Evolutionary conservation across 2,888 invertebrate species (phyloP).

Genomic region (Celastrina argiolus): DNA sequence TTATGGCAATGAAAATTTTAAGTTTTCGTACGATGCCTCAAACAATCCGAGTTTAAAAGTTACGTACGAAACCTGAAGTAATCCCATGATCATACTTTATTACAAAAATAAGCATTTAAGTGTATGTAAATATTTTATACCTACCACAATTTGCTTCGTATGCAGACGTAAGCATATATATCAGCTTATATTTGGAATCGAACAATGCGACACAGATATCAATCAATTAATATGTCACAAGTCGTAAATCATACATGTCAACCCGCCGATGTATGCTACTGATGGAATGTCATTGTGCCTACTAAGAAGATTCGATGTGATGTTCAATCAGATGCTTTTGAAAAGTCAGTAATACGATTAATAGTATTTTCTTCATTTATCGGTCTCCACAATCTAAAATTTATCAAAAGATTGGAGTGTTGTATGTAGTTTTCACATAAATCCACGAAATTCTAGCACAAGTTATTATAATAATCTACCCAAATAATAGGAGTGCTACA

Average conservation of each 20-base stretch:
- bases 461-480: background rate
- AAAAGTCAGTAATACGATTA: background rate
- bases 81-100: no score
- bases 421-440: no score
- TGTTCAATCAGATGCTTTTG: background rate
- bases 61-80: no score
- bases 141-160: background rate
- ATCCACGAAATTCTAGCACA: no score
- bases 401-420: background rate
- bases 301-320: background rate
- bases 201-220: slow-evolving; percentile 43
- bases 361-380: background rate
- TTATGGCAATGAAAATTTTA: no score
- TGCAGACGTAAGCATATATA: slow-evolving; percentile 4
- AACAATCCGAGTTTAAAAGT: no score
- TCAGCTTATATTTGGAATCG: slow-evolving; percentile 33
- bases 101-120: no score
- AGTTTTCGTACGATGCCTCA: no score
- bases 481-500: background rate
- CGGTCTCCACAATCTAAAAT: background rate
- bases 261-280: slow-evolving; percentile 32
- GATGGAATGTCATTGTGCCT: slow-evolving; percentile 17
- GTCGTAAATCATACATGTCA: slow-evolving; percentile 43
- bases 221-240: slow-evolving; percentile 57
- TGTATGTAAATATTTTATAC: background rate